phyloP scores from a whole-genome alignment of 2,888 invertebrate species.

The Theretra japonica region DNA sequence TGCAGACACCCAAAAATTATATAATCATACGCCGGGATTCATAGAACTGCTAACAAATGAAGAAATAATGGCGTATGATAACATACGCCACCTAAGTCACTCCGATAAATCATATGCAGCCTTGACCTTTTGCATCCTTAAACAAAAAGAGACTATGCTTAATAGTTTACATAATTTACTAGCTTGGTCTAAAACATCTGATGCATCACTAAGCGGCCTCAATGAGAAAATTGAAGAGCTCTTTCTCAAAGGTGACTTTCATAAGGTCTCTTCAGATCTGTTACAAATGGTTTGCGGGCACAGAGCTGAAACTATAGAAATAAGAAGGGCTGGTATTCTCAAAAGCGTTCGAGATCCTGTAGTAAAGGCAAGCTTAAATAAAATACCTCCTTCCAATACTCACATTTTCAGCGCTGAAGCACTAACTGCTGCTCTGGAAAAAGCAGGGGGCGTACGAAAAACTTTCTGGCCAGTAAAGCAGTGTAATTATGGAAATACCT shows the following conservation, averaged over 20 bases:
- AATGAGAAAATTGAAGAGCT: constrained; percentile 29
- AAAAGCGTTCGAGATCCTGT: constrained; percentile 36
- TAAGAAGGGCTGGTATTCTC: constrained; percentile 34
- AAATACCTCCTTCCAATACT: constrained; percentile 32
- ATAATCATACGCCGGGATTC: constrained; percentile 38
- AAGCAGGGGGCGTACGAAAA: constrained; percentile 41
- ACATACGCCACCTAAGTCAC: constrained; percentile 34
- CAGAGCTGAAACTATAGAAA: constrained; percentile 35
- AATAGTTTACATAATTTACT: constrained; percentile 32
- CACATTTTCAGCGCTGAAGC: constrained; percentile 35
- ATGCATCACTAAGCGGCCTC: constrained; percentile 27
- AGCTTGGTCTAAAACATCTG: constrained; percentile 26
- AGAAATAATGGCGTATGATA: constrained; percentile 40
- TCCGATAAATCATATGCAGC: constrained; percentile 41
- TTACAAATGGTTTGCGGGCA: constrained; percentile 35
- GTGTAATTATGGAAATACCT: neutral
- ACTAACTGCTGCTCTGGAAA: constrained; percentile 37
- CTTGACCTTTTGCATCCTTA: constrained; percentile 38
- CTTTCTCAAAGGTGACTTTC: constrained; percentile 32
- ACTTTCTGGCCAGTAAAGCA: constrained; percentile 36
- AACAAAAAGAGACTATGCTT: constrained; percentile 40
- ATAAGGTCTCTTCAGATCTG: constrained; percentile 33
- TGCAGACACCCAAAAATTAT: constrained; percentile 38
- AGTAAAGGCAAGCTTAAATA: constrained; percentile 31
- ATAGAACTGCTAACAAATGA: constrained; percentile 38